Conservation (phyloP, 2,113 vertebrate genomes). For the Neotoma lepida region DNA sequence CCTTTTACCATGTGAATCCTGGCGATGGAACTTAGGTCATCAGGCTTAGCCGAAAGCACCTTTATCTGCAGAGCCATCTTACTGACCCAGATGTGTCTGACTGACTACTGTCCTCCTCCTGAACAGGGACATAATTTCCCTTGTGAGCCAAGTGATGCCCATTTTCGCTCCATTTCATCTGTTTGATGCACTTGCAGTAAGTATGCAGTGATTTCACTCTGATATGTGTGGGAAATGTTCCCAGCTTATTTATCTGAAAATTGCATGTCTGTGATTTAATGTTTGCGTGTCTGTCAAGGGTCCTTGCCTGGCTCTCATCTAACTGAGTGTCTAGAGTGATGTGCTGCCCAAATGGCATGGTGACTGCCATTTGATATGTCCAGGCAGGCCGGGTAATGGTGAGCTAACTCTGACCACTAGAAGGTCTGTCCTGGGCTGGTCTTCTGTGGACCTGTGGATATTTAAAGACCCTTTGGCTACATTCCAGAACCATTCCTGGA, state of each 20-base stretch:
- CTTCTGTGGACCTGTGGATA: neutral
- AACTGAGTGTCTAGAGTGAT: no score
- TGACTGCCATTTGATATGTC: neutral
- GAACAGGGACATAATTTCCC: slow-evolving; percentile 79
- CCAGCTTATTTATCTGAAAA: slow-evolving; percentile 11
- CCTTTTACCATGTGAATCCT: neutral
- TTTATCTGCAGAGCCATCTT: no score
- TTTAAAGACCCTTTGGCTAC: neutral
- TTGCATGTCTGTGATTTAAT: neutral
- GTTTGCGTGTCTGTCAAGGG: neutral
- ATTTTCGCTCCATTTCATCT: slow-evolving; percentile 82
- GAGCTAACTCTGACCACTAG: neutral
- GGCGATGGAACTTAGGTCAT: neutral
- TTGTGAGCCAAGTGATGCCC: slow-evolving; percentile 84
- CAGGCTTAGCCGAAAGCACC: neutral
- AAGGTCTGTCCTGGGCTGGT: neutral
- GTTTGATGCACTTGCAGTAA: slow-evolving; percentile 84
- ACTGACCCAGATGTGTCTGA: no score
- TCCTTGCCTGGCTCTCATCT: neutral
- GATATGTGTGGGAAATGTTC: neutral
- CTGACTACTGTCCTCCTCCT: slow-evolving; percentile 64
- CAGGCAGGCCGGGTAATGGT: no score
- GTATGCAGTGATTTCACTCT: slow-evolving; percentile 63
- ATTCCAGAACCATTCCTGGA: neutral
- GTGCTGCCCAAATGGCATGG: neutral